Evolutionary conservation across 1,140 invertebrate species (phyloP), one percentile per base, ranked within the genome.

Genomic region (Bilobella aurantiaca): DNA sequence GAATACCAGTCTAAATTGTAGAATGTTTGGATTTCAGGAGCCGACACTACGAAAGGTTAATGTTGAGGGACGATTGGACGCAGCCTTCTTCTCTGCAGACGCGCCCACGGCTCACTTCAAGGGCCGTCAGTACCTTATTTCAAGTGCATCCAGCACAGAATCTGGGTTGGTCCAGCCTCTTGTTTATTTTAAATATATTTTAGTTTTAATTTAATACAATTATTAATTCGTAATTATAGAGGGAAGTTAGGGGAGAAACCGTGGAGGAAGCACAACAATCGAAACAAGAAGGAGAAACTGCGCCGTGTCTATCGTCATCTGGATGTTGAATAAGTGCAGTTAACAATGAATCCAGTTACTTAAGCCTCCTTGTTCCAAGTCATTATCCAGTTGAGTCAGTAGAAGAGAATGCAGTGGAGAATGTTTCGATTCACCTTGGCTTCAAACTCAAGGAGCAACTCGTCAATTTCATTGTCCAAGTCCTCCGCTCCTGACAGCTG

Each of bases 391-490:
- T n/a, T 42, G 8, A 18, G 34, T 53, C 49, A 68, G 47, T 68
- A 66, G 47, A 66, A 66, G 28, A 66, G 53, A 18, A 66, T 66
- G 37, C 65, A 66, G 49, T 66, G 65, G 27, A 66, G 65, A 29
- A 69, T 58, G 42, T 89, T 83, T 74, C 93, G 81, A 71, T 91
- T 84, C 74, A 87, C 87, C 77, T 93, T 91, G 34, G 86, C 82
- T 80, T 98, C 96, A 81, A 96, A 98, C 72, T 96, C 91, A 75
- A 95, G 91, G 34, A 99, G 80, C 63, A 98, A 80, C 81, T 98
- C 93, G 79, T 98, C 96, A 74, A 99, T 95, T 75, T 98, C 95
- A 82, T 98, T 96, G 75, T 99, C 96, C 69, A 98, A 80, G 78
- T 99, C 96, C 57, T 93, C 88, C 73, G 88, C 90, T 76, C 89